These are phyloP conservation scores for Hipposideros larvatus DNA, from an alignment of 2,797 vertebrate genomes.

Conservation along the genomic window DNA sequence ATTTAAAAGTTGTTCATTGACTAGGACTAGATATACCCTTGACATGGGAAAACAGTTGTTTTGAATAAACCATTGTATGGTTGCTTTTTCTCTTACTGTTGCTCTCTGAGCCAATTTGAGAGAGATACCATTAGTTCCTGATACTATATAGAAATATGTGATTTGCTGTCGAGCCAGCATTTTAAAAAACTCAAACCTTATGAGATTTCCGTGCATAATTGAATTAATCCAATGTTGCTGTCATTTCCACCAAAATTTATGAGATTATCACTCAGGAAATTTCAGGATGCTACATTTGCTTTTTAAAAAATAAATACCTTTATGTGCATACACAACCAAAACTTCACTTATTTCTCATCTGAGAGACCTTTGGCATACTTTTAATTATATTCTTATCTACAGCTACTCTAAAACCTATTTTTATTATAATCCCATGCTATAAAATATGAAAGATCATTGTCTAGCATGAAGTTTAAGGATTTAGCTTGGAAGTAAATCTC, in stretches of 20 bases:
- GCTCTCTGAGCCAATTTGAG: slow-evolving; percentile 65
- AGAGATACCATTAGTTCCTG: slow-evolving; percentile 41
- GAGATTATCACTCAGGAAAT: slow-evolving; percentile 43
- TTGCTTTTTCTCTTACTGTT: slow-evolving; percentile 25
- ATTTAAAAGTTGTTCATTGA: slow-evolving; percentile 31
- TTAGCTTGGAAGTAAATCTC: slow-evolving; percentile 59
- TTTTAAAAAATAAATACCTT: slow-evolving; percentile 52
- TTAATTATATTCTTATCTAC: slow-evolving; percentile 37
- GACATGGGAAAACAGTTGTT: background rate
- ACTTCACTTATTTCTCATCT: slow-evolving; percentile 43
- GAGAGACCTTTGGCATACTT: slow-evolving; percentile 28
- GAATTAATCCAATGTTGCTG: slow-evolving; percentile 15
- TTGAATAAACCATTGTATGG: slow-evolving; percentile 42
- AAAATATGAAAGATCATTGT: slow-evolving; percentile 52
- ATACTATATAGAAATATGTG: slow-evolving; percentile 41
- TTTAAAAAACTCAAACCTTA: slow-evolving; percentile 38
- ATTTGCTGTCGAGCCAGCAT: slow-evolving; percentile 54
- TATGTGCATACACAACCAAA: slow-evolving; percentile 2
- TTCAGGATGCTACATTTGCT: slow-evolving; percentile 52
- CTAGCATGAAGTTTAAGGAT: slow-evolving; percentile 9
- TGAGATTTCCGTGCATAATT: background rate
- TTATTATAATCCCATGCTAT: background rate
- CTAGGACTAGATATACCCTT: background rate
- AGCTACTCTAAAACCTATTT: slow-evolving; percentile 33
- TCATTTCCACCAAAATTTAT: slow-evolving; percentile 57